Evolutionary conservation across 2,797 vertebrate genomes (phyloP), one percentile per base, ranked within the genome.

Genomic region (Hypotaenidia okinawae): DNA sequence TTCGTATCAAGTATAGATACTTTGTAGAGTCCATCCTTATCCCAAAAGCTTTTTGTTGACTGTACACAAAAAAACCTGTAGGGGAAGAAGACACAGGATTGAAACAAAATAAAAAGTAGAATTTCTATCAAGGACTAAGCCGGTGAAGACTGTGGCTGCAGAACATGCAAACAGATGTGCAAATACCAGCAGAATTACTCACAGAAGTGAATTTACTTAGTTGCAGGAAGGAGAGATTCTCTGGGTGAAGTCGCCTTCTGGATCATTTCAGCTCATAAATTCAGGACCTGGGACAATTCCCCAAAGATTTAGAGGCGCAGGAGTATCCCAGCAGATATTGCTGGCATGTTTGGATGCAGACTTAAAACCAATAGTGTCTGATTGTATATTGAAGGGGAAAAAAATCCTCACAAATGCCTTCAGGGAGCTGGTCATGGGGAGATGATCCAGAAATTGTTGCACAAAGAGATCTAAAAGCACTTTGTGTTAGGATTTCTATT

Each of bases 241-340:
- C 14, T 63, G 45, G 23, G 23, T 1, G 3, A 61, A 87, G 89
- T 57, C 0, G 0, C 49, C 37, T 84, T 87, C 30, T 0, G 0
- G 24, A 80, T 77, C 3, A 1, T 87, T 90, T 91, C n/a, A 52
- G 23, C 89, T 89, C 61, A 47, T 90, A 81, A 85, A 83, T 96
- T 97, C 96, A 97, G 96, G 94, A 96, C 94, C 96, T 95, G 93
- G 96, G 96, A 96, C 96, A 97, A 95, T 95, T 97, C 96, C 95
- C 84, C 64, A 32, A 92, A 84, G 91, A 59, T 91, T 77, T 18
- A 32, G 58, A 85, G 73, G 24, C 0, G 1, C 0, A 0, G 45
- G 35, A 52, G 55, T 43, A n/a, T 83, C 69, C 37, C 4, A 1
- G 11, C 0, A 3, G 32, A 55, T 78, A 25, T 75, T 25, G 3